Evolutionary conservation across 1,140 invertebrate species (phyloP).

Genomic region (Aphis craccivora): DNA sequence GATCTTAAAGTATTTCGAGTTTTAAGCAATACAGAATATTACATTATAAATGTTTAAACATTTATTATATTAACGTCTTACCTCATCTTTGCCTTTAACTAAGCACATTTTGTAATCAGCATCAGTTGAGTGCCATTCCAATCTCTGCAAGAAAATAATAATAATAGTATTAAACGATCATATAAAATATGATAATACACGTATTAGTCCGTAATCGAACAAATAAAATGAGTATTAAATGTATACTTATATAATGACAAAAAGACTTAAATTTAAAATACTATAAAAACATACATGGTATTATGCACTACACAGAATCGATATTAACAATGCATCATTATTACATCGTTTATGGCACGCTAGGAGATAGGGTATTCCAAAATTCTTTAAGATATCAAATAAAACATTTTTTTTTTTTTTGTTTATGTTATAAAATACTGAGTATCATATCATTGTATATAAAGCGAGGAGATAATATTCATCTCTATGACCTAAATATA

Average conservation of each 20-base stretch:
- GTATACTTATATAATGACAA: neutral
- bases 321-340: neutral
- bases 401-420: neutral
- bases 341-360: neutral
- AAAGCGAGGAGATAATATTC: neutral
- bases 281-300: neutral
- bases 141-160: constrained; percentile 70
- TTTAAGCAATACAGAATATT: neutral
- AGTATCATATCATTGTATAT: neutral
- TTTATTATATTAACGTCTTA: constrained; percentile 61
- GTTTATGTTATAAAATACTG: neutral
- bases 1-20: neutral
- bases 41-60: neutral
- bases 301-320: neutral
- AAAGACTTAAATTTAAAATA: neutral
- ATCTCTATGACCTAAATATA: neutral
- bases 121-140: constrained; percentile 84
- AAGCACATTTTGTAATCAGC: constrained; percentile 84
- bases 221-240: neutral
- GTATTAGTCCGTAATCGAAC: neutral
- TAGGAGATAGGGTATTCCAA: neutral
- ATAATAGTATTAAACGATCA: neutral
- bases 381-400: neutral
- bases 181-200: neutral
- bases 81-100: constrained; percentile 85